phyloP scores from a whole-genome alignment of 1,140 invertebrate genomes.

The Pseudobourletiella spinata region DNA sequence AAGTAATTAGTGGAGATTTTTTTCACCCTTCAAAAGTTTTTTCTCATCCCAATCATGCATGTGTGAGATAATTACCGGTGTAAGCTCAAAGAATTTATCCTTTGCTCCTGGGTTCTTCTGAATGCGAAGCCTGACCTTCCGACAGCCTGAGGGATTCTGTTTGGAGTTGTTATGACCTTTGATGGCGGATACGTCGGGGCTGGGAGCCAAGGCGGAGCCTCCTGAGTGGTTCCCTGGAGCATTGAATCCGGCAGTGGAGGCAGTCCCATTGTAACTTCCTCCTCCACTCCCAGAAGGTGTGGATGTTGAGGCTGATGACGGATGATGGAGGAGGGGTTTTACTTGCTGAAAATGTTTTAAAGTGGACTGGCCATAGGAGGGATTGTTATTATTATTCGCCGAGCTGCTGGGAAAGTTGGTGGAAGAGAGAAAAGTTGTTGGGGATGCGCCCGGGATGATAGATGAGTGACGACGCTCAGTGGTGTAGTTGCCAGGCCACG shows the following conservation, averaged over 20 bases:
- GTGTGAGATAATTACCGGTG: too few relatives aligned
- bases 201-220: background rate
- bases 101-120: constrained; percentile 57
- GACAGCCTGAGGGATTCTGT: constrained; percentile 11
- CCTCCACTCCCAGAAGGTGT: background rate
- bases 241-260: background rate
- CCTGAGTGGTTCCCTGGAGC: background rate
- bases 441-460: background rate
- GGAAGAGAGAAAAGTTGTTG: background rate
- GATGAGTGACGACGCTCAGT: constrained; percentile 3
- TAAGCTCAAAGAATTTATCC: constrained; percentile 69
- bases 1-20: too few relatives aligned
- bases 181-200: background rate
- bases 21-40: too few relatives aligned
- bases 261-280: background rate
- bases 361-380: background rate
- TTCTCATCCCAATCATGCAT: too few relatives aligned
- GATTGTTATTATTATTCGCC: background rate
- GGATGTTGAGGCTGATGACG: background rate
- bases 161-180: background rate
- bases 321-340: background rate
- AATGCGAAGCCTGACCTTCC: constrained; percentile 55
- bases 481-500: background rate
- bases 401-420: background rate
- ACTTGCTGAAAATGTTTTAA: background rate